Evolutionary conservation across 2,797 vertebrate genomes (phyloP).

Genomic region (Ficedula albicollis): DNA sequence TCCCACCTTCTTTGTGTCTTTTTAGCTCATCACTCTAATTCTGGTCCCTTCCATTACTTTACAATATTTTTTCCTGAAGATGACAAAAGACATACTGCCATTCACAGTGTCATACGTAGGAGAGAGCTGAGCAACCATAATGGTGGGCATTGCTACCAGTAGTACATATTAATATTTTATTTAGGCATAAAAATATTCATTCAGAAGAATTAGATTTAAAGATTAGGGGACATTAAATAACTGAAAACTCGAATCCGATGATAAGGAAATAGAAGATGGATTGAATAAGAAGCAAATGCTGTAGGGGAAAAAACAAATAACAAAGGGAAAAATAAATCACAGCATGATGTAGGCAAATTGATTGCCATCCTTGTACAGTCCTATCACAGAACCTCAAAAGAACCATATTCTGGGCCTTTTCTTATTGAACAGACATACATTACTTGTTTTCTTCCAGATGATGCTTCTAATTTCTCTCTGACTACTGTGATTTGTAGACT

Average conservation of each 20-base stretch:
- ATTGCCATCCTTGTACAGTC: neutral
- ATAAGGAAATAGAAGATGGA: conserved; percentile 1
- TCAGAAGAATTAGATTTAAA: neutral
- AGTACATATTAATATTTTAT: neutral
- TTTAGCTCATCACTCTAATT: neutral
- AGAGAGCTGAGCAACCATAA: neutral
- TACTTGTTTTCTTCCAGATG: neutral
- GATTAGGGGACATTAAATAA: neutral
- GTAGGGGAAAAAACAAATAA: neutral
- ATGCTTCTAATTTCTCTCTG: neutral
- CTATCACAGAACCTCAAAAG: neutral
- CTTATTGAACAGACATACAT: neutral
- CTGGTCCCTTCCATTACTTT: neutral
- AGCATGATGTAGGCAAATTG: neutral
- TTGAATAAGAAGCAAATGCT: conserved; percentile 4
- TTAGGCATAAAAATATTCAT: neutral
- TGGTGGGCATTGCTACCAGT: neutral
- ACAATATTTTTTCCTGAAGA: neutral
- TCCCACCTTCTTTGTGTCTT: neutral
- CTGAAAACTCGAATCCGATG: neutral
- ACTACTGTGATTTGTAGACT: neutral
- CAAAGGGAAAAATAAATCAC: neutral
- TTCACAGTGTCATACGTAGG: neutral
- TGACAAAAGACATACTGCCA: neutral
- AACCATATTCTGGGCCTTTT: neutral